Base-by-base conservation (phyloP, 1,140 invertebrate genomes). In the Lasioglossum baleicum region DNA sequence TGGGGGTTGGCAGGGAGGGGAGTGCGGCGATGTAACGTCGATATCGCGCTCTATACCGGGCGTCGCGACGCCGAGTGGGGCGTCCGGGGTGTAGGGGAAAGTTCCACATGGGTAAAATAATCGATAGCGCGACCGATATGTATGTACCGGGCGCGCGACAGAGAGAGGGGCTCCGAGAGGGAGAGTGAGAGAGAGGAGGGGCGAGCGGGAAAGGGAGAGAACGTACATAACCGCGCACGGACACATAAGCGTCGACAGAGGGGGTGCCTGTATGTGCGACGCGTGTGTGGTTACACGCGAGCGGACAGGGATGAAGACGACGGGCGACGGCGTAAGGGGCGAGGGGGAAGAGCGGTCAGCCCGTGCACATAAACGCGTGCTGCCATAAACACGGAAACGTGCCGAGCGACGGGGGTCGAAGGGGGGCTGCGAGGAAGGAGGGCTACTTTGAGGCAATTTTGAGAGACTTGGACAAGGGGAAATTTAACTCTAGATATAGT, bases 91-190 rank as follows among this genome's bases (percentile, higher is more conserved):
- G 89, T 85, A 88, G 89, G 89, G 89, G 90, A 88, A 90, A 91
- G 88, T 92, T 91, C 88, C 88, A 92, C 90, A 92, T 92, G 90
- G 90, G 87, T 88, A 88, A 92, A 92, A 93, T 92, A 93, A 93
- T 93, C 92, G 92, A 93, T 93, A 92, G 66, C 80, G 81, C 91
- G 91, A 91, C 91, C 91, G 90, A 92, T 92, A 91, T 89, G 88
- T 86, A 84, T 86, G 84, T 87, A 76, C 63, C 42, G 48, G 61
- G n/a, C 6, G 0, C 17, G 56, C 15, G 20, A n/a, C 20, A n/a
- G 6, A 8, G 8, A n/a, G 56, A 8, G 56, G 20, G 56, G n/a
- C 44, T 44, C 44, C 26, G 61, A 56, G 15, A 3, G 15, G 15
- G 51, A 20, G 51, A 20, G 26, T 26, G 51, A 56, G 5, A n/a